A percentile compares a stretch with the other conserved stretches of the same genome.
phyloP scores from a whole-genome alignment of 1,140 invertebrate genomes.

The Danaus plexippus region DNA sequence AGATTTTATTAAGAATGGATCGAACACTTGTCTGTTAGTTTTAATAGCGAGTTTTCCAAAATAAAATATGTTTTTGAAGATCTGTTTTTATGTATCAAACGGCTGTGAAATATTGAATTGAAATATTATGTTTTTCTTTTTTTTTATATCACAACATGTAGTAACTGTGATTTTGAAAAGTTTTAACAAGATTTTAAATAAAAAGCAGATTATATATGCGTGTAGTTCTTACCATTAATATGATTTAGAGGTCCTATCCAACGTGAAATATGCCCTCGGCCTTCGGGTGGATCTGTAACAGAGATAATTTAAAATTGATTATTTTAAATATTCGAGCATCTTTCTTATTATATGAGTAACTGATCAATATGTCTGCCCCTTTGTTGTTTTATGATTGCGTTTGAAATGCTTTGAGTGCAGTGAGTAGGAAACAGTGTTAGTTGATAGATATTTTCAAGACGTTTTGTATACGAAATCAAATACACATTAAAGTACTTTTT shows the following conservation, averaged over 20 bases:
- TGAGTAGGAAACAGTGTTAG: too few species aligned
- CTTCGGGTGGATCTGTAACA: constrained; percentile 50
- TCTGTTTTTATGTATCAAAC: too few species aligned
- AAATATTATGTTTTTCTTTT: constrained; percentile 5
- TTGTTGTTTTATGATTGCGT: too few species aligned
- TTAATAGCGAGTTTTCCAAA: constrained; percentile 3
- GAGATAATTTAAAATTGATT: constrained; percentile 10
- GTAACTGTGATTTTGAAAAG: constrained; percentile 3
- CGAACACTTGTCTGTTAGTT: too few species aligned
- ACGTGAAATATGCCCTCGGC: constrained; percentile 54
- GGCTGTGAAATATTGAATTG: too few species aligned
- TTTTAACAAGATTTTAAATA: not conserved
- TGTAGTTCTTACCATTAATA: constrained; percentile 57
- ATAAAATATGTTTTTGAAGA: not conserved
- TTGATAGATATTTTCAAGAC: too few species aligned
- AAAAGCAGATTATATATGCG: constrained; percentile 1
- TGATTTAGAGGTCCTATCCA: constrained; percentile 60
- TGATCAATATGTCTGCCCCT: too few species aligned
- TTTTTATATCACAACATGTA: not conserved
- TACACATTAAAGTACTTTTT: too few species aligned
- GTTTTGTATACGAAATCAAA: too few species aligned
- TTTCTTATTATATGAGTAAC: too few species aligned
- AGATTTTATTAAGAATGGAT: constrained; percentile 5
- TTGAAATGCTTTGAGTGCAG: too few species aligned
- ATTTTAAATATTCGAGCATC: too few species aligned